phyloP scores from a whole-genome alignment of 37 sponge, comb jelly and placozoan species.

The Aplysina aerophoba region DNA sequence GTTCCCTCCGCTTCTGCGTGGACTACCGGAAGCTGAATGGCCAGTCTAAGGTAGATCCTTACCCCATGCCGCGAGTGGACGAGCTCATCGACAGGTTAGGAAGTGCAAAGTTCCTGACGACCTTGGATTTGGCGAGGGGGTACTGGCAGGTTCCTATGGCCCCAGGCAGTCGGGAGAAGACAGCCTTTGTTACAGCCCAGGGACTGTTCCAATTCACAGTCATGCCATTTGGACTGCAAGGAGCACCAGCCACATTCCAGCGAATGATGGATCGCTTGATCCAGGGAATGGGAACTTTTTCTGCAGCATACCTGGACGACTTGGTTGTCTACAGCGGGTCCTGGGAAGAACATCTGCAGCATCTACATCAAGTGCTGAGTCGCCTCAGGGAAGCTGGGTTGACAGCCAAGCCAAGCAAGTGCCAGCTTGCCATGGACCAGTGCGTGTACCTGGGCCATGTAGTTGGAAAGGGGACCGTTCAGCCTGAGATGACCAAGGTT shows the following conservation, averaged over 20 bases:
- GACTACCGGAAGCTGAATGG: constrained; percentile 66
- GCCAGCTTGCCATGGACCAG: constrained; percentile 49
- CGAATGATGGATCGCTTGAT: constrained; percentile 63
- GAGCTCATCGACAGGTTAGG: constrained; percentile 60
- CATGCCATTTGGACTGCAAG: constrained; percentile 75
- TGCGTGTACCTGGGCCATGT: constrained; percentile 64
- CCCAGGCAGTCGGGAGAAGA: constrained; percentile 15
- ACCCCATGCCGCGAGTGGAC: constrained; percentile 70
- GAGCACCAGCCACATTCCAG: constrained; percentile 74
- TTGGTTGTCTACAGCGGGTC: constrained; percentile 39
- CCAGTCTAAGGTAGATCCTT: constrained; percentile 49
- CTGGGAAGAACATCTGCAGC: constrained; percentile 53
- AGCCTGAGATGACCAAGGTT: constrained; percentile 48
- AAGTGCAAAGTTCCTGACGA: constrained; percentile 44
- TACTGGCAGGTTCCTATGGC: constrained; percentile 64
- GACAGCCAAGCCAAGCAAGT: constrained; percentile 52
- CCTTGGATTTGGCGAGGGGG: constrained; percentile 50
- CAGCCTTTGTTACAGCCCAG: constrained; percentile 60
- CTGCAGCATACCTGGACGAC: constrained; percentile 63
- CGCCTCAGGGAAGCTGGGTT: constrained; percentile 44
- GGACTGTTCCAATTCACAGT: constrained; percentile 65
- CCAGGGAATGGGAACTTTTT: constrained; percentile 24
- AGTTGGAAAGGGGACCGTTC: constrained; percentile 42
- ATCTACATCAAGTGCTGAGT: constrained; percentile 27
- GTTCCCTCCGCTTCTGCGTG: constrained; percentile 46